Percentiles rank a stretch among this genome's conserved stretches.
Conservation (phyloP, 2,113 vertebrate species). For the Ptilorrhoa leucosticta region DNA sequence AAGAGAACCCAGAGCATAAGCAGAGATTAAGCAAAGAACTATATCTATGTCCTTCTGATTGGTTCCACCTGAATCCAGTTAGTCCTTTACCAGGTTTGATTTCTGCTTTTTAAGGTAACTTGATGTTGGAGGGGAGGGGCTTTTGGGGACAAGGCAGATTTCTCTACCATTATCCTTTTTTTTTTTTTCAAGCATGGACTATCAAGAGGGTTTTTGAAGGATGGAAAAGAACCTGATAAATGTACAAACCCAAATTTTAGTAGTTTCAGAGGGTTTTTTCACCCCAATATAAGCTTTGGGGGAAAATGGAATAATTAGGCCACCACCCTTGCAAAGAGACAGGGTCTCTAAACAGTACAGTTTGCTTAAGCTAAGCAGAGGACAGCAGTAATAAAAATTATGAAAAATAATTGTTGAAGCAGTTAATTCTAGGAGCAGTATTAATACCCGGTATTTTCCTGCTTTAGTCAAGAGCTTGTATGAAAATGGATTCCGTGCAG, state of each 20-base stretch:
- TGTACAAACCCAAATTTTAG: not conserved
- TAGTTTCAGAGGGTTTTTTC: not conserved
- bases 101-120: not conserved
- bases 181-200: not conserved
- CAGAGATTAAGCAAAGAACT: not conserved
- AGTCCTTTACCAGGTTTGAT: not conserved
- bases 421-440: not conserved
- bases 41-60: rapidly evolving
- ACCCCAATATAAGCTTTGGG: not conserved
- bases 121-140: not conserved
- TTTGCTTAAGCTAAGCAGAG: not conserved
- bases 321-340: not conserved
- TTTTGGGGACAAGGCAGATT: not conserved
- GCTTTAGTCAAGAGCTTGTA: not conserved
- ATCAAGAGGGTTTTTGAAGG: not conserved
- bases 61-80: not conserved
- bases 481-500: not conserved
- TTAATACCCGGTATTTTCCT: not conserved
- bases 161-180: not conserved
- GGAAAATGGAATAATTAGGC: too few species aligned
- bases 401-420: not conserved
- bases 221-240: not conserved
- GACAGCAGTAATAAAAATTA: rapidly evolving
- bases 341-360: not conserved
- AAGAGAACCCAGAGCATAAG: not conserved